Evolutionary conservation across 2,113 vertebrate genomes (phyloP).

Genomic region (Notechis scutatus): DNA sequence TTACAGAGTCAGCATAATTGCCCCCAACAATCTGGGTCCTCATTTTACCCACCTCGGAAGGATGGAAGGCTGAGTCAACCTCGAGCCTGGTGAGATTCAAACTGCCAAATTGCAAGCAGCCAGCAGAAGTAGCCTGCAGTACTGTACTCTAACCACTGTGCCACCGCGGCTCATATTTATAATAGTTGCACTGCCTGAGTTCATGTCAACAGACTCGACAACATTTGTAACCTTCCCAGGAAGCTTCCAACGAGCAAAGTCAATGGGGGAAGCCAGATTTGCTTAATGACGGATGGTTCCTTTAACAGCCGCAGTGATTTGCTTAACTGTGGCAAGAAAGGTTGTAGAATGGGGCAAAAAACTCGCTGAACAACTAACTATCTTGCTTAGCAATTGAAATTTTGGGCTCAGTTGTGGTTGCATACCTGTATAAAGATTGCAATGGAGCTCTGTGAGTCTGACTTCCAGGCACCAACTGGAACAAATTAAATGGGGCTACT

Average conservation of each 20-base stretch:
- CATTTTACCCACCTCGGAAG: no score
- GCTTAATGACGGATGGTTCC: neutral
- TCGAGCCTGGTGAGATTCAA: no score
- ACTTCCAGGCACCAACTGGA: neutral
- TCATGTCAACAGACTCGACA: neutral
- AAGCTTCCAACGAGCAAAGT: no score
- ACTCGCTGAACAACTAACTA: neutral
- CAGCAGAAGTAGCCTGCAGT: no score
- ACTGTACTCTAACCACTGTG: no score
- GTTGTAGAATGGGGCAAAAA: neutral
- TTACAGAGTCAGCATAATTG: no score
- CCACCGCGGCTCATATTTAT: neutral
- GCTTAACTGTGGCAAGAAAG: neutral
- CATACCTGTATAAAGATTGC: neutral
- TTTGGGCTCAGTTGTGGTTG: no score
- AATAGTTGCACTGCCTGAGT: neutral
- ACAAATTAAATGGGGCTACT: neutral
- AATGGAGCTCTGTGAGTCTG: neutral
- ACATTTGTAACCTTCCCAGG: neutral
- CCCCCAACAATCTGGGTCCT: no score
- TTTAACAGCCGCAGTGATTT: neutral
- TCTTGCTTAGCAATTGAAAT: neutral
- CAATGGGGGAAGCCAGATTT: neutral
- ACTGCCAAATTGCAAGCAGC: no score
- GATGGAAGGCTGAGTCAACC: no score